Percentiles rank a stretch among this genome's conserved stretches.
These are phyloP conservation scores for Zaprionus ghesquierei DNA, from an alignment of 1,140 invertebrate genomes.

Conservation along the genomic window DNA sequence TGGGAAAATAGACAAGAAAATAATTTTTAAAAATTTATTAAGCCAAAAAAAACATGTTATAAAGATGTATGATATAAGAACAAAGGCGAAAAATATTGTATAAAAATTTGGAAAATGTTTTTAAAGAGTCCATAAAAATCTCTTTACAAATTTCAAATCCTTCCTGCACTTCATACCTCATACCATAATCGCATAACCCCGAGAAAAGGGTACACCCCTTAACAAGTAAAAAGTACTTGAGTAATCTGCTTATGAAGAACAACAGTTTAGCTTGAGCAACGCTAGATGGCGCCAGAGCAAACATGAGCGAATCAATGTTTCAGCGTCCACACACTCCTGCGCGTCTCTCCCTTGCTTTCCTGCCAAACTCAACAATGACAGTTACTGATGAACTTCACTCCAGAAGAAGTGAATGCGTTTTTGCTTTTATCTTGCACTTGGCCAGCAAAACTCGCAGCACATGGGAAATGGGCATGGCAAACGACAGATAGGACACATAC, in stretches of 20 bases:
- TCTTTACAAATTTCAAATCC: no score
- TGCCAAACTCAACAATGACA: background rate
- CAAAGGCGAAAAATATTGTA: no score
- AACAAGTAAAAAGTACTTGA: background rate
- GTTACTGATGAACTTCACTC: background rate
- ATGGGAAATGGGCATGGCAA: background rate
- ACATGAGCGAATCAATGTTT: background rate
- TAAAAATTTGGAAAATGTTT: no score
- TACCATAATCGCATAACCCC: background rate
- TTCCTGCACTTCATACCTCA: background rate
- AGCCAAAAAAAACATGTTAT: no score
- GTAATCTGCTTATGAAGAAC: background rate
- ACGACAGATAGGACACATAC: conserved; percentile 67
- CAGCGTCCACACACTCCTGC: no score
- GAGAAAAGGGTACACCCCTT: background rate
- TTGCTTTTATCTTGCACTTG: background rate
- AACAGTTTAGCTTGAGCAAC: background rate
- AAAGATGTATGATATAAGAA: no score
- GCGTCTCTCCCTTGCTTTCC: background rate
- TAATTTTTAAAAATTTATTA: no score
- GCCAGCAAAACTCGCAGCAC: background rate
- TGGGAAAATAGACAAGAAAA: no score
- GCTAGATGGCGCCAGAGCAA: background rate
- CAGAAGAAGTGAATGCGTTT: background rate
- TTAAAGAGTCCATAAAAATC: no score